Evolutionary conservation across 2,797 vertebrate species (phyloP).

Genomic region (Carcharodon carcharias): DNA sequence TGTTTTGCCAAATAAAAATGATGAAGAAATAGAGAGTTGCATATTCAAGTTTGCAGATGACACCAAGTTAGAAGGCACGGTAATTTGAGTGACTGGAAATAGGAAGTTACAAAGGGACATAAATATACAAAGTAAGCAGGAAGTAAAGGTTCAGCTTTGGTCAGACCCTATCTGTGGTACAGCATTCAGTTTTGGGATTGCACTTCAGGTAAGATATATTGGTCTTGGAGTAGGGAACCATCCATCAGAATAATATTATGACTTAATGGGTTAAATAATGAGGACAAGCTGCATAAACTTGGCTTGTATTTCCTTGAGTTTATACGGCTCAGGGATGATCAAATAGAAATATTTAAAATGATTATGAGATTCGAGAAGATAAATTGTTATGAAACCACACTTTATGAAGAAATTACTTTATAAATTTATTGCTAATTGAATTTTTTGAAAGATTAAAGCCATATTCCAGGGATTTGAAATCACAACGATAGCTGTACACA

Average conservation of each 20-base stretch:
- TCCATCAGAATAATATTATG: too few species aligned
- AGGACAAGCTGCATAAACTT: background rate
- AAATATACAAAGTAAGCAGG: background rate
- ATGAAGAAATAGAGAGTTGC: too few species aligned
- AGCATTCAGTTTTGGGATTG: background rate
- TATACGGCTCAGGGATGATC: background rate
- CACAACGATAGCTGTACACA: too few species aligned
- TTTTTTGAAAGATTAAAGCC: too few species aligned
- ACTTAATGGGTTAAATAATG: too few species aligned
- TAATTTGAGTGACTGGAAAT: too few species aligned
- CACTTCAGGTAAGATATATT: background rate
- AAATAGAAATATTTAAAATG: background rate
- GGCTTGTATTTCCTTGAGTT: background rate
- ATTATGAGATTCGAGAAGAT: background rate
- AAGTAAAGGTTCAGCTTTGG: background rate
- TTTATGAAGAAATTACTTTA: too few species aligned
- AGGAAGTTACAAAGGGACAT: too few species aligned
- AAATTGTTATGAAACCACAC: background rate
- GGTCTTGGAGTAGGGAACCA: background rate
- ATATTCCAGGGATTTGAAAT: too few species aligned
- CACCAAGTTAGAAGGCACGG: background rate
- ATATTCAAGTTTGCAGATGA: background rate
- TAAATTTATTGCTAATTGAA: too few species aligned
- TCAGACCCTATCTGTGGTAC: background rate
- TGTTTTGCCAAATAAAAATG: background rate